These are phyloP conservation scores for Uromys caudimaculatus DNA, from an alignment of 2,797 vertebrate genomes.

Conservation along the genomic window DNA sequence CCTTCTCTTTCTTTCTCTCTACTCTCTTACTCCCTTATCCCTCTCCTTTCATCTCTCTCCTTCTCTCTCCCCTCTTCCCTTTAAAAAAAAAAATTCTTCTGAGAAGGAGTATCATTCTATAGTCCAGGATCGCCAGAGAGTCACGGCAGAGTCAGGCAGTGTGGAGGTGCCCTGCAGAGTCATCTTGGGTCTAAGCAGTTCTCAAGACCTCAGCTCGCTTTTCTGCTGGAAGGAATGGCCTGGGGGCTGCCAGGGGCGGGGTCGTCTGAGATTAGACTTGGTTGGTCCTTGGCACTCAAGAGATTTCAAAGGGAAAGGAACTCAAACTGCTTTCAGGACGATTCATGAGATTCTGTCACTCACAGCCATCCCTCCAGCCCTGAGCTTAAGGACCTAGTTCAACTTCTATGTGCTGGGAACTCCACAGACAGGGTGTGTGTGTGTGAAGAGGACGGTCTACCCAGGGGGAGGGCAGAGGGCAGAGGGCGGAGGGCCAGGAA, in stretches of 20 bases:
- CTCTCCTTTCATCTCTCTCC: neutral
- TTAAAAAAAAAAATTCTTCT: neutral
- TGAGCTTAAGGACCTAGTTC: neutral
- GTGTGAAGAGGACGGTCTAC: neutral
- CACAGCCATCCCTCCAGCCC: conserved; percentile 36
- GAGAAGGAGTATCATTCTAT: neutral
- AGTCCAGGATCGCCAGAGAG: neutral
- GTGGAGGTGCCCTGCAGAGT: neutral
- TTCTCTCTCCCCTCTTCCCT: no score
- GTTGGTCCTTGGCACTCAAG: neutral
- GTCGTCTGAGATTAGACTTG: neutral
- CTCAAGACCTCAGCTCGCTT: neutral
- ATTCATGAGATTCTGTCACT: conserved; percentile 72
- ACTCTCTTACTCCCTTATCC: rapidly evolving
- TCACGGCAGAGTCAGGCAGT: neutral
- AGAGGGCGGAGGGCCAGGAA: neutral
- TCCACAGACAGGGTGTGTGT: no score
- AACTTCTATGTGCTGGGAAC: neutral
- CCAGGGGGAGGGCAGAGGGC: neutral
- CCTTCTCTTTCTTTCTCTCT: no score
- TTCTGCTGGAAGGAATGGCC: neutral
- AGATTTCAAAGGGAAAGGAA: conserved; percentile 63
- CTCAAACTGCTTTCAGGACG: conserved; percentile 61
- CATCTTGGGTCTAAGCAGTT: neutral
- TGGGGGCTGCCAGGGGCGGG: neutral